Evolutionary conservation across 2,797 vertebrate genomes (phyloP), one percentile per base, ranked within the genome.

Genomic region (Pterois miles): DNA sequence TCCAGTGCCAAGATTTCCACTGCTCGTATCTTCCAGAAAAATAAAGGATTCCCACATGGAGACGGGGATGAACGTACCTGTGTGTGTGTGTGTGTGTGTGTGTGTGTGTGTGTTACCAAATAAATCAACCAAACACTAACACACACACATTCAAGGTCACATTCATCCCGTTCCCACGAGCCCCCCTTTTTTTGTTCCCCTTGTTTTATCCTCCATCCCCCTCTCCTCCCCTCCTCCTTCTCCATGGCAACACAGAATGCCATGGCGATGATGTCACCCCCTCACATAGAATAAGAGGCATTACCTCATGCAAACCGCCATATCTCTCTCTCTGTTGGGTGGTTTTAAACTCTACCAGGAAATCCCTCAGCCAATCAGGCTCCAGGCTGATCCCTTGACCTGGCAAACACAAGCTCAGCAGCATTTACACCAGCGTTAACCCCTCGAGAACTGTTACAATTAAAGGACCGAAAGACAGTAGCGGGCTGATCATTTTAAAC

Each of bases 221-320:
- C 52, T 20, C 36, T 8, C 43, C 22, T 48, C 58, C 20, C 69
- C 59, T 52, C 70, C 79, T 53, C 59, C 58, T 43, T 83, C 71
- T 13, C 88, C 86, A 84, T 76, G 83, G 91, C 65, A 78, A 90
- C 86, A 29, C 8, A 71, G 79, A 86, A 94, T 93, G 88, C 92
- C 92, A 93, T 59, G 68, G 22, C 5, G 1, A 91, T 94, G 93
- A 95, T 91, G 92, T 95, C 94, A 95, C 80, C 86, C 60, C 71
- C 62, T 48, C 66, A 18, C 66, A 82, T 57, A 77, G 23, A 58
- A 80, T 20, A 50, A 68, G 74, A 86, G 63, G 60, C 83, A 92
- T 93, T 86, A 94, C 89, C 71, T 93, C 94, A 94, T 59, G 43
- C 62, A 73, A 74, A 76, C 59, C 52, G 48, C 64, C 50, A 16